Evolutionary conservation across 2,888 invertebrate genomes (phyloP).

Genomic region (Gymnosoma rotundatum): DNA sequence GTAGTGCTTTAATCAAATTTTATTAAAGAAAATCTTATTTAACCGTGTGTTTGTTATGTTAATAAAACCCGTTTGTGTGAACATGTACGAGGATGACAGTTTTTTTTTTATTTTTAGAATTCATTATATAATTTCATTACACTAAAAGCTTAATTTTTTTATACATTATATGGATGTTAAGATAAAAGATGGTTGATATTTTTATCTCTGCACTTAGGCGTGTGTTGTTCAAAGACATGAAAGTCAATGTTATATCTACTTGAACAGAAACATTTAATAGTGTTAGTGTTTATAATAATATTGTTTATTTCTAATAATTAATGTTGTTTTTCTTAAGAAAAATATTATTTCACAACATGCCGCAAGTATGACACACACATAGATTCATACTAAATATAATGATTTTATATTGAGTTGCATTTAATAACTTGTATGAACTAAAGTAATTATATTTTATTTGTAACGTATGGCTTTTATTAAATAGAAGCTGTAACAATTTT

Average conservation of each 20-base stretch:
- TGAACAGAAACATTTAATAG: conserved; percentile 31
- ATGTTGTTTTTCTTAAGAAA: conserved; percentile 44
- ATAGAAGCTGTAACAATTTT: conserved; percentile 8
- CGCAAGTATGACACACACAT: not conserved
- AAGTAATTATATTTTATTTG: conserved; percentile 48
- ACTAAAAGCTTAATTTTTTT: conserved; percentile 66
- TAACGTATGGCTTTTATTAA: conserved; percentile 18
- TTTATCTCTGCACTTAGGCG: conserved; percentile 10
- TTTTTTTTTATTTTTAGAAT: conserved; percentile 8
- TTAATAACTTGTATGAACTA: conserved; percentile 26
- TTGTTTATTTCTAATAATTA: conserved; percentile 68
- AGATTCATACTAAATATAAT: not conserved
- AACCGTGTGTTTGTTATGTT: not conserved
- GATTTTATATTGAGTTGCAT: conserved; percentile 21
- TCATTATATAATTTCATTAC: conserved; percentile 56
- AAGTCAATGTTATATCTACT: not conserved
- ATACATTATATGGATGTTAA: conserved; percentile 31
- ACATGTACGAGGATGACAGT: not conserved
- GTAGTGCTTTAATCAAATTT: too few species aligned
- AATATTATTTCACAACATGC: conserved; percentile 33
- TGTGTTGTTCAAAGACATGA: not conserved
- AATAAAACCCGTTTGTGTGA: not conserved
- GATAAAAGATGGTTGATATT: conserved; percentile 38
- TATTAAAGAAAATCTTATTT: too few species aligned
- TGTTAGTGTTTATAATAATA: conserved; percentile 68